Evolutionary conservation across 2,797 vertebrate genomes (phyloP).

Genomic region (Staurois parvus): DNA sequence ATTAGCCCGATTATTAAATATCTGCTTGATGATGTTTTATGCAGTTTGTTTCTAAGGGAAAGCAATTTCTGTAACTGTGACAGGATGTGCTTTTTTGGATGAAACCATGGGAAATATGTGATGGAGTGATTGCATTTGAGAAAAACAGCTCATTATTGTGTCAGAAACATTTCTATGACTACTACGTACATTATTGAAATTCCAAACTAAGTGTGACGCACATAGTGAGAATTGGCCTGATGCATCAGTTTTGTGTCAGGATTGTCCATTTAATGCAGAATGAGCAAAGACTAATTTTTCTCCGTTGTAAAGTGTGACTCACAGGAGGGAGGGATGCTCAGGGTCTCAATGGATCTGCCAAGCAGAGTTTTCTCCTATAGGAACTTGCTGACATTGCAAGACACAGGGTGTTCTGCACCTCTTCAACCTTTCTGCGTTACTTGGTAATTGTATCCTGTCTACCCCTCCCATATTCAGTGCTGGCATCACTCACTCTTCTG

Average conservation of each 20-base stretch:
- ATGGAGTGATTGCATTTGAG: neutral
- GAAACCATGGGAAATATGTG: neutral
- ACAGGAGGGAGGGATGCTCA: slow-evolving; percentile 9
- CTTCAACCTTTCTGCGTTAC: neutral
- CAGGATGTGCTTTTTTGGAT: neutral
- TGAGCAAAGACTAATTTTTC: slow-evolving; percentile 18
- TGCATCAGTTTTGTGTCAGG: slow-evolving; percentile 4
- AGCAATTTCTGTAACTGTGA: neutral
- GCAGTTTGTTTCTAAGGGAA: neutral
- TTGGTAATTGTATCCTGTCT: slow-evolving; percentile 44
- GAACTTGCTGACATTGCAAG: slow-evolving; percentile 52
- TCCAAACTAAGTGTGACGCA: slow-evolving; percentile 1
- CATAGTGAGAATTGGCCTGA: slow-evolving; percentile 16
- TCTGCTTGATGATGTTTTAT: no score
- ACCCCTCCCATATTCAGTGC: slow-evolving; percentile 36
- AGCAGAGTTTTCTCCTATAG: slow-evolving; percentile 17
- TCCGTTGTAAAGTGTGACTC: slow-evolving; percentile 20
- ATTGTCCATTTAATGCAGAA: slow-evolving; percentile 14
- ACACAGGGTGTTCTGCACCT: slow-evolving; percentile 32
- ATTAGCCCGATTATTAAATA: no score
- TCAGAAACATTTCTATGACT: slow-evolving; percentile 12
- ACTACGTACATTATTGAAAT: slow-evolving; percentile 8
- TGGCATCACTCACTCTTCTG: slow-evolving; percentile 36
- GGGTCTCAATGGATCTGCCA: slow-evolving; percentile 51
- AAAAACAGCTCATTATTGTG: neutral